A percentile compares a stretch with the other conserved stretches of the same genome.
Conservation (phyloP, 2,797 vertebrate genomes). For the Sibirionetta formosa region DNA sequence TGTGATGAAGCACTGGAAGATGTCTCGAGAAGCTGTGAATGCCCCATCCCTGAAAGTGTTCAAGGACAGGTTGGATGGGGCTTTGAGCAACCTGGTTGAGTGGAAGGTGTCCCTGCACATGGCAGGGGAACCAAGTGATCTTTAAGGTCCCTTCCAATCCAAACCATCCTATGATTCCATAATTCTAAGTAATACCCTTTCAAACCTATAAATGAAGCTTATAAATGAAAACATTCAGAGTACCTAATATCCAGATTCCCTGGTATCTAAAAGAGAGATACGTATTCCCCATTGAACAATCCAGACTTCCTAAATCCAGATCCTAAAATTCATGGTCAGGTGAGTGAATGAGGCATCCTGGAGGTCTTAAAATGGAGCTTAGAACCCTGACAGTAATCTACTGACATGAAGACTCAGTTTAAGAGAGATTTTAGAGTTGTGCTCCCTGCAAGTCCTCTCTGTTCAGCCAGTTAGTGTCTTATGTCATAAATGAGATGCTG, state of each 20-base stretch:
- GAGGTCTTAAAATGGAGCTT: not conserved
- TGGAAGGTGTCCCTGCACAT: too few species aligned
- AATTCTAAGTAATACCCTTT: not conserved
- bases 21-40: too few species aligned
- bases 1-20: too few species aligned
- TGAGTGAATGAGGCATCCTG: not conserved
- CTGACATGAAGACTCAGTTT: not conserved
- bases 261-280: not conserved
- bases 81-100: too few species aligned
- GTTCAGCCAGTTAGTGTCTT: not conserved
- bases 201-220: not conserved
- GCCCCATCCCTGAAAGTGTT: too few species aligned
- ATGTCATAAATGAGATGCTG: not conserved
- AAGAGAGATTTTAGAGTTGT: not conserved
- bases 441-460: not conserved
- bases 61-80: too few species aligned
- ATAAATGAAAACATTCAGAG: too few species aligned
- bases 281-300: not conserved
- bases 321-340: not conserved
- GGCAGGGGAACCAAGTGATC: too few species aligned
- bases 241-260: not conserved
- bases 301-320: not conserved
- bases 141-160: too few species aligned
- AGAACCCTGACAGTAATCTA: accelerated
- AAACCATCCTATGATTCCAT: too few species aligned